A percentile compares a stretch with the other conserved stretches of the same genome.
These are phyloP conservation scores for Nannospalax galili DNA, from an alignment of 2,113 vertebrate genomes.

Conservation along the genomic window DNA sequence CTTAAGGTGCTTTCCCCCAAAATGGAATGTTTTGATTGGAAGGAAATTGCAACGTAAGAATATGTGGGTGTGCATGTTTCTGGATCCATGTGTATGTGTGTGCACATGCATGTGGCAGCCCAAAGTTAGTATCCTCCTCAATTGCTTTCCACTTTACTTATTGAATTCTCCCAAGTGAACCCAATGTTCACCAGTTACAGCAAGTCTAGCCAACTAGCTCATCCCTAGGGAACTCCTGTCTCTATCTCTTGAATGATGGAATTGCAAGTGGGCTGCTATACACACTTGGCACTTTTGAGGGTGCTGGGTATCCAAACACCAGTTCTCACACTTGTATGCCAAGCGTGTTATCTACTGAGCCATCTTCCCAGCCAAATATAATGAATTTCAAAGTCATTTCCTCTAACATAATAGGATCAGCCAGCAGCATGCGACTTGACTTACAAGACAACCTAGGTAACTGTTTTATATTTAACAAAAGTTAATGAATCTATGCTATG, in stretches of 20 bases:
- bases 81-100: neutral
- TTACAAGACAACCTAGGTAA: constrained; percentile 50
- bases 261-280: neutral
- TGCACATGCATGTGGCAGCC: neutral
- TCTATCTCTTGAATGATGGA: neutral
- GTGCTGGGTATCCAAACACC: neutral
- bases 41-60: neutral
- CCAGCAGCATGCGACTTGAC: neutral
- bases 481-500: constrained; percentile 4
- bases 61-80: neutral
- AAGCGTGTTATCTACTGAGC: neutral
- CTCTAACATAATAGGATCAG: neutral
- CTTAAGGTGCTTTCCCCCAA: neutral
- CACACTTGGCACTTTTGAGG: too few relatives aligned
- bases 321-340: neutral
- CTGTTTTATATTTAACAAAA: constrained; percentile 53
- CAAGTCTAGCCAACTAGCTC: neutral
- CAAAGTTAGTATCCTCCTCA: neutral
- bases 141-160: neutral
- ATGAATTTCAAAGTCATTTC: constrained; percentile 44
- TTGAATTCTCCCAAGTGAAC: neutral
- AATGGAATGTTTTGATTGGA: neutral
- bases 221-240: neutral
- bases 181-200: neutral
- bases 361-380: neutral